Percentiles rank a stretch among this genome's conserved stretches.
Evolutionary conservation across 1,140 invertebrate genomes (phyloP).

Genomic region (Uloborus diversus): DNA sequence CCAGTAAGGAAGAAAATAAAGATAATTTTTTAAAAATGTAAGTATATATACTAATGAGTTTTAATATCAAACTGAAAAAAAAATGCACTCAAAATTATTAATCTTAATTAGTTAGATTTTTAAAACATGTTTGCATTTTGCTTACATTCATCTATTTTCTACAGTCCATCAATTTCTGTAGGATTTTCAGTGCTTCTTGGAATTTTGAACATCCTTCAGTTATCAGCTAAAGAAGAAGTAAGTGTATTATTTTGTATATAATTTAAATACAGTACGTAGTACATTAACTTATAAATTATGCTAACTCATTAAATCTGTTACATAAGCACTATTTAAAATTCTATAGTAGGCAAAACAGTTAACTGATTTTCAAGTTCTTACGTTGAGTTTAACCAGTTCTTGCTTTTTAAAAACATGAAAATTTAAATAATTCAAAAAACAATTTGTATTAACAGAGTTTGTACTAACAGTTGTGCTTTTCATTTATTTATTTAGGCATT

Average conservation of each 20-base stretch:
- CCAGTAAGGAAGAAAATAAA: neutral
- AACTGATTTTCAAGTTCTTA: neutral
- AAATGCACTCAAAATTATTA: neutral
- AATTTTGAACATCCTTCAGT: neutral
- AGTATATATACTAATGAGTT: too few species aligned
- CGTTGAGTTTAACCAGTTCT: too few species aligned
- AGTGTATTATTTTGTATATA: neutral
- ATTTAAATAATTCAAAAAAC: too few species aligned
- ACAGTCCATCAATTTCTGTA: conserved; percentile 4
- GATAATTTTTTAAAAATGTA: conserved; percentile 21
- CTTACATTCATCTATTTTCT: neutral
- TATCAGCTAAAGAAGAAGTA: neutral
- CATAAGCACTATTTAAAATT: too few species aligned
- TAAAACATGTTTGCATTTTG: neutral
- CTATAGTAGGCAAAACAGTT: neutral
- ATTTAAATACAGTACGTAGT: too few species aligned
- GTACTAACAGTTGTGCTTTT: too few species aligned
- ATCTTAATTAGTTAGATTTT: neutral
- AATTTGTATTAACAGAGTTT: too few species aligned
- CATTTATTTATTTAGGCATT: too few species aligned
- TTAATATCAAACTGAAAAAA: too few species aligned
- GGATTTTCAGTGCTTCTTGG: conserved; percentile 19
- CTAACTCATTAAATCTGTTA: neutral
- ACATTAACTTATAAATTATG: neutral
- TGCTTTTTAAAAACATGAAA: too few species aligned